These are phyloP conservation scores for Epinephelus malabaricus DNA, from an alignment of 2,797 vertebrate species.

Conservation along the genomic window DNA sequence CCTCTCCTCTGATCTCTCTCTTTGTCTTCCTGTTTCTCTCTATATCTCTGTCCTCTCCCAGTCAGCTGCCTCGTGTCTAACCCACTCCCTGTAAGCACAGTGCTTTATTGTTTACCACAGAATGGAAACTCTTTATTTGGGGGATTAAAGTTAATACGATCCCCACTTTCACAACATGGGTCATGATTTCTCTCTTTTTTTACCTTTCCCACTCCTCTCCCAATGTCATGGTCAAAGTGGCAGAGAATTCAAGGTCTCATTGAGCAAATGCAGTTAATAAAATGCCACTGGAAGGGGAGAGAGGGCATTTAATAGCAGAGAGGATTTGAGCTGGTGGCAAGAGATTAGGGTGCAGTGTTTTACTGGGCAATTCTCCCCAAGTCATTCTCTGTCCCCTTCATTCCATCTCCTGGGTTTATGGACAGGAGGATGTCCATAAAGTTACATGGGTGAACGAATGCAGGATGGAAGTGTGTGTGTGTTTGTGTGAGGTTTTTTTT, in stretches of 20 bases:
- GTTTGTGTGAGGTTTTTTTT: constrained; percentile 26
- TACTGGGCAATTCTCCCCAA: constrained; percentile 61
- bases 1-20: constrained; percentile 39
- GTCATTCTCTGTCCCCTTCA: constrained; percentile 42
- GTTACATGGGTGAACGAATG: constrained; percentile 62
- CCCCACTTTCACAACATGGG: constrained; percentile 22
- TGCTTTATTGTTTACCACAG: constrained; percentile 45
- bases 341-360: constrained; percentile 73
- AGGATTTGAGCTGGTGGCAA: constrained; percentile 63
- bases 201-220: not conserved
- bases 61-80: constrained; percentile 9
- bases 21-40: constrained; percentile 11
- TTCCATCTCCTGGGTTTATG: constrained; percentile 73
- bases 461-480: constrained; percentile 33
- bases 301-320: constrained; percentile 55
- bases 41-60: constrained; percentile 14
- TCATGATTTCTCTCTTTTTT: constrained; percentile 32
- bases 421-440: constrained; percentile 71
- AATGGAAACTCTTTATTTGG: constrained; percentile 48
- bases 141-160: constrained; percentile 42
- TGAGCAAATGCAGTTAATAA: constrained; percentile 71
- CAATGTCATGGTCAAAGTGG: constrained; percentile 49
- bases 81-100: constrained; percentile 10
- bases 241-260: constrained; percentile 54
- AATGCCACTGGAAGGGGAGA: constrained; percentile 44